A percentile compares a stretch with the other conserved stretches of the same genome.
Evolutionary conservation across 2,113 vertebrate species (phyloP).

Genomic region (Canis aureus): DNA sequence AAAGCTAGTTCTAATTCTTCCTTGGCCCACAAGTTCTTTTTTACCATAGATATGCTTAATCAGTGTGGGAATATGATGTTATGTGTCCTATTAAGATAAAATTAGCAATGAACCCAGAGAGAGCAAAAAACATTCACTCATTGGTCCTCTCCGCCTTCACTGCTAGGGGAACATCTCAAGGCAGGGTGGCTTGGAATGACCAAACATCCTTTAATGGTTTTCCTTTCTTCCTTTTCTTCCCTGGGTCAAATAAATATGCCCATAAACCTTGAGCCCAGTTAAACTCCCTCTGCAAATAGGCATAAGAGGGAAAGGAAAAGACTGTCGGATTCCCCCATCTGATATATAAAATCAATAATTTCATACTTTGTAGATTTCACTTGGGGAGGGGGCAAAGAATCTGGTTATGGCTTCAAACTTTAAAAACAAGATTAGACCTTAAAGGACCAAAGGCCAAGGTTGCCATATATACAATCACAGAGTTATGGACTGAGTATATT

Average conservation of each 20-base stretch:
- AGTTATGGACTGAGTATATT: not conserved
- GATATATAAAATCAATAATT: not conserved
- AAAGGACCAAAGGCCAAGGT: not conserved
- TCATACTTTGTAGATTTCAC: not conserved
- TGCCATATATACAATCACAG: not conserved
- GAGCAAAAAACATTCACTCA: not conserved
- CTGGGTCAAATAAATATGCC: not conserved
- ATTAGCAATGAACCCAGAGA: not conserved
- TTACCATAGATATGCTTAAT: not conserved
- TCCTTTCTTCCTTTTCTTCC: not conserved
- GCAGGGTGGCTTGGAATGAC: not conserved
- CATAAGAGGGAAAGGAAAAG: not conserved
- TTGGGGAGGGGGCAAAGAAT: not conserved
- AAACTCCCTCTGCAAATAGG: not conserved
- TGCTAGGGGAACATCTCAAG: not conserved
- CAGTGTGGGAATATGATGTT: not conserved
- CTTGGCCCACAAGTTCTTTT: constrained; percentile 9
- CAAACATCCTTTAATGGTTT: not conserved
- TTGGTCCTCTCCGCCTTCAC: not conserved
- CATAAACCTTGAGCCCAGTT: not conserved
- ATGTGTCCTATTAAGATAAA: constrained; percentile 28
- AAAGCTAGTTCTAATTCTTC: not conserved
- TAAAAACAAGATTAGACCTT: constrained; percentile 20
- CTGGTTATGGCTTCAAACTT: not conserved
- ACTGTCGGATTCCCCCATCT: not conserved